Evolutionary conservation across 2,113 vertebrate genomes (phyloP).

Genomic region (Tupaia tana): DNA sequence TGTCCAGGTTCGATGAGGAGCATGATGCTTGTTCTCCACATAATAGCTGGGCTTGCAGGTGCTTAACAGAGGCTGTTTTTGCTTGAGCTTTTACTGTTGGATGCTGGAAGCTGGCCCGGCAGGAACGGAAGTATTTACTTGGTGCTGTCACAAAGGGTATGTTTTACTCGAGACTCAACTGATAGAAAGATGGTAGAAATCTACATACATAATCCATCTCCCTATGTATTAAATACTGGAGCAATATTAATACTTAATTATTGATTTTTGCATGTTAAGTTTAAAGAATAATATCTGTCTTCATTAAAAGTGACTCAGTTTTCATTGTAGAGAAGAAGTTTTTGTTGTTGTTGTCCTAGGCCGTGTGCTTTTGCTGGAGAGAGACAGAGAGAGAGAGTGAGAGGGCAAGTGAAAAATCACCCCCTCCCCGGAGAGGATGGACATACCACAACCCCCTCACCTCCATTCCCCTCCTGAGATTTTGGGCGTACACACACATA

Average conservation of each 20-base stretch:
- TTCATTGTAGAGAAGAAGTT: too few species aligned
- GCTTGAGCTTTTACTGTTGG: background rate
- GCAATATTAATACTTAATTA: background rate
- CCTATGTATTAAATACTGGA: background rate
- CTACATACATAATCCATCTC: background rate
- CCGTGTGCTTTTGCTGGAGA: too few species aligned
- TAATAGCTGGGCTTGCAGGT: background rate
- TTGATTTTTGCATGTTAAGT: background rate
- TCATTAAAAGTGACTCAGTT: background rate
- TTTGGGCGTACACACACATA: too few species aligned
- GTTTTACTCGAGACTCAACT: background rate
- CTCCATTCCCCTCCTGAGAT: too few species aligned
- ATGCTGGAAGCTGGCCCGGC: background rate
- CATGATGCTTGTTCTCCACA: background rate
- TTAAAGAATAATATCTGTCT: background rate
- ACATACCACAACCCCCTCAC: too few species aligned
- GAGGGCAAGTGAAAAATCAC: too few species aligned
- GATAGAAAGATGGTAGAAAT: background rate
- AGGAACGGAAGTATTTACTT: background rate
- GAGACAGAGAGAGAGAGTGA: too few species aligned
- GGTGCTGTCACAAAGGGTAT: background rate
- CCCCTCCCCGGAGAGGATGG: too few species aligned
- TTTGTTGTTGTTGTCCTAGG: too few species aligned
- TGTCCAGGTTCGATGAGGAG: background rate
- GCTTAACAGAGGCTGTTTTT: background rate